Evolutionary conservation across 2,113 vertebrate genomes (phyloP), one percentile per base, ranked within the genome.

Genomic region (Spilogale gracilis): DNA sequence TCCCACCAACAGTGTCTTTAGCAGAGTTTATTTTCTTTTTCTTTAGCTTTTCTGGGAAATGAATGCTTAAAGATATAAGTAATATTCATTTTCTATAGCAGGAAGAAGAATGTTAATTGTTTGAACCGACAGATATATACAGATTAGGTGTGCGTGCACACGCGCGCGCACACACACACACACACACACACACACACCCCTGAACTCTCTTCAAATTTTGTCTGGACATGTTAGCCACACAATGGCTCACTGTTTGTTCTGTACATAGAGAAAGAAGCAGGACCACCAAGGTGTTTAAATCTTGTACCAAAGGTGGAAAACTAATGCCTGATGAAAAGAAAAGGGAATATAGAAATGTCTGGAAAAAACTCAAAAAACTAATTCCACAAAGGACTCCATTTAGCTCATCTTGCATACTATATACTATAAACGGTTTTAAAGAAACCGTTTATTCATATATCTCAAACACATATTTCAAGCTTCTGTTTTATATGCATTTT

Each of bases 221-320:
- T 88, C 96, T 67, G n/a, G 61, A 83, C 82, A 94, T 25, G 81
- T 81, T 83, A 94, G 89, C 76, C 93, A 93, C 93, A 97, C 96
- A 96, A 67, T 97, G 81, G 56, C 0, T 82, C 52, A 78, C 38
- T 94, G 50, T 97, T 98, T 98, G 97, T 97, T 97, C 80, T 94
- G 27, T 63, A 45, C 63, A 60, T 60, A 96, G 27, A 89, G 83
- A 97, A 96, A 95, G 91, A 97, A 95, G 79, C 0, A 32, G 69
- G 96, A 98, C 96, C 96, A 97, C 91, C 13, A 0, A 83, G 67
- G 76, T 96, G 95, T 98, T 98, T 92, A 84, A 97, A 92, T 94
- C 86, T 97, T 87, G n/a, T 58, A 94, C 48, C 38, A 92, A 98
- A 98, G 87, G 38, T 0, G 0, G 80, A 82, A 97, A 97, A 92